Percentiles rank a stretch among this genome's conserved stretches.
Conservation (phyloP, 2,888 invertebrate species). For the Vannuccia rotundouncinata region DNA sequence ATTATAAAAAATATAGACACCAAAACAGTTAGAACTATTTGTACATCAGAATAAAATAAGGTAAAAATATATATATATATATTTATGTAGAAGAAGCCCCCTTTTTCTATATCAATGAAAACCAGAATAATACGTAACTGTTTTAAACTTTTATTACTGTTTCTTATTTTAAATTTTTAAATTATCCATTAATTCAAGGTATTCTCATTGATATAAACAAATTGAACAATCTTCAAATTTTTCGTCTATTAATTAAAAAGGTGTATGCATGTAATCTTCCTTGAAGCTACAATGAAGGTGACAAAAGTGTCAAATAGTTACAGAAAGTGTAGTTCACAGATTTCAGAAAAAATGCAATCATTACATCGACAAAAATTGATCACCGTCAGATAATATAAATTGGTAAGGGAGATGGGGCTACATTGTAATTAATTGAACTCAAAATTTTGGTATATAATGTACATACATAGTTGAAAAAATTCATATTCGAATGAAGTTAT, state of each 20-base stretch:
- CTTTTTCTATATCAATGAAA: no score
- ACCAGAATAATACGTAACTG: no score
- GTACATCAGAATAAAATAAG: conserved; percentile 11
- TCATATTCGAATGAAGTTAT: no score
- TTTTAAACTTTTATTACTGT: no score
- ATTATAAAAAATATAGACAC: background rate
- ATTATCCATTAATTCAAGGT: no score
- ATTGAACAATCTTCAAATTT: background rate
- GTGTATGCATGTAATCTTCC: background rate
- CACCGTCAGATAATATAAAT: no score
- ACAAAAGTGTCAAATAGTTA: background rate
- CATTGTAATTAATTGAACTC: background rate
- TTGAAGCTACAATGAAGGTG: background rate
- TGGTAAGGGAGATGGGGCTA: no score
- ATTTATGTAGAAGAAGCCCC: background rate
- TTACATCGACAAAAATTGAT: background rate
- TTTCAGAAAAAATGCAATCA: background rate
- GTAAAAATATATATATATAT: background rate
- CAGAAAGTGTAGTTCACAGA: background rate
- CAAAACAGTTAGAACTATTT: background rate
- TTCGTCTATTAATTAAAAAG: background rate
- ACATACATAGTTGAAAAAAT: no score
- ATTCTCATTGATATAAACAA: no score
- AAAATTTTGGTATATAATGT: background rate
- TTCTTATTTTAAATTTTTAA: no score